These are phyloP conservation scores for Leptinotarsa peninsularis DNA, from an alignment of 2,888 invertebrate genomes.

Conservation along the genomic window DNA sequence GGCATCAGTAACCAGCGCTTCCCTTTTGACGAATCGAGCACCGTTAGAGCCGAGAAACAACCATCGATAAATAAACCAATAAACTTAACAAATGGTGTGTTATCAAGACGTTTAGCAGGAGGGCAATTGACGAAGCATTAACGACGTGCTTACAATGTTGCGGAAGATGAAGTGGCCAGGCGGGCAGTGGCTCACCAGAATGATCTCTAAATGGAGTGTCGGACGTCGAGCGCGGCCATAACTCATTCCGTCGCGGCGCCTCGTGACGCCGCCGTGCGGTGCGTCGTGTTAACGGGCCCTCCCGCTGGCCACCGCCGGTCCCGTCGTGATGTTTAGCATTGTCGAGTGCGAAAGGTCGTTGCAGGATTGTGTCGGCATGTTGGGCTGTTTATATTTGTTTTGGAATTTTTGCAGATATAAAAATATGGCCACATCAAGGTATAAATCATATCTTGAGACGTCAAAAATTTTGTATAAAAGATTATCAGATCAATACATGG, in stretches of 20 bases:
- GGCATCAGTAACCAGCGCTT: neutral
- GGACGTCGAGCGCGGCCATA: slow-evolving; percentile 68
- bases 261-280: slow-evolving; percentile 37
- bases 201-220: slow-evolving; percentile 73
- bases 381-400: neutral
- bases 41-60: slow-evolving; percentile 30
- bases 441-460: too few relatives aligned
- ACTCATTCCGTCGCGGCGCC: slow-evolving; percentile 62
- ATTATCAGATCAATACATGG: too few relatives aligned
- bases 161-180: slow-evolving; percentile 68
- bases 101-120: slow-evolving; percentile 64
- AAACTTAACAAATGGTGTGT: slow-evolving; percentile 62
- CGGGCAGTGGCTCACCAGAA: slow-evolving; percentile 69
- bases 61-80: slow-evolving; percentile 60
- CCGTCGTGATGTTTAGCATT: slow-evolving; percentile 59
- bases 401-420: neutral
- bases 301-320: slow-evolving; percentile 58
- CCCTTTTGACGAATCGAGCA: neutral
- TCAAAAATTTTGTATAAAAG: too few relatives aligned
- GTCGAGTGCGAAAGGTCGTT: slow-evolving; percentile 47
- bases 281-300: slow-evolving; percentile 58
- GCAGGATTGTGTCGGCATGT: slow-evolving; percentile 21
- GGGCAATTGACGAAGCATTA: slow-evolving; percentile 62
- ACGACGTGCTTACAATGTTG: slow-evolving; percentile 59
- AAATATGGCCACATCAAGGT: too few relatives aligned